Conservation (phyloP, 53 echinoderm and acorn worm species). For the Pentamera pediparva region DNA sequence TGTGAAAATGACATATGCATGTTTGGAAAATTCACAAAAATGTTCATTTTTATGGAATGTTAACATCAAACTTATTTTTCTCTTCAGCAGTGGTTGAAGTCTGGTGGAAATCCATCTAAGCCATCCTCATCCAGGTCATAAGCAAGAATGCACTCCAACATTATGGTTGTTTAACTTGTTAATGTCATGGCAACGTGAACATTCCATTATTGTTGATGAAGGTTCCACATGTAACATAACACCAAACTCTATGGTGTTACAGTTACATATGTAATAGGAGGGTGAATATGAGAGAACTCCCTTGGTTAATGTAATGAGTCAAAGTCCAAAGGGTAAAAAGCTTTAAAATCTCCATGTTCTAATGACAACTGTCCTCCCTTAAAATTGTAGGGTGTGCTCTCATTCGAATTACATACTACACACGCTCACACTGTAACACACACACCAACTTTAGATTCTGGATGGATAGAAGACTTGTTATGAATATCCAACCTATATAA, state of each 20-base stretch:
- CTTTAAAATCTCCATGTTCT: no score
- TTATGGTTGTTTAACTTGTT: background rate
- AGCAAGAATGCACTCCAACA: background rate
- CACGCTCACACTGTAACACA: slow-evolving; percentile 11
- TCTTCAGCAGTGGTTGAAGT: background rate
- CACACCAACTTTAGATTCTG: background rate
- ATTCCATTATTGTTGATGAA: background rate
- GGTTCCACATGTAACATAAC: slow-evolving; percentile 18
- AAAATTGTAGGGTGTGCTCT: no score
- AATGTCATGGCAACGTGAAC: background rate
- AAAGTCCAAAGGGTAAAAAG: no score
- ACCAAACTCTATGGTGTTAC: slow-evolving; percentile 5
- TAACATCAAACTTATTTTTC: slow-evolving; percentile 8
- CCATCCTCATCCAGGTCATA: background rate
- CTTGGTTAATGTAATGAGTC: no score
- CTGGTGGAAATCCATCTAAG: background rate
- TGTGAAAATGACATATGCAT: background rate
- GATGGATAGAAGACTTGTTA: no score
- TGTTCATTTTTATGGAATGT: background rate
- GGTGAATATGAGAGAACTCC: no score
- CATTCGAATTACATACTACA: no score
- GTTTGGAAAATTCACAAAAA: background rate
- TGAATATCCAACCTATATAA: no score
- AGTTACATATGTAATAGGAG: slow-evolving; percentile 22
- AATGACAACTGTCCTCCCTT: no score